phyloP scores from a whole-genome alignment of 2,888 invertebrate genomes.

The Macrosiphum euphorbiae region DNA sequence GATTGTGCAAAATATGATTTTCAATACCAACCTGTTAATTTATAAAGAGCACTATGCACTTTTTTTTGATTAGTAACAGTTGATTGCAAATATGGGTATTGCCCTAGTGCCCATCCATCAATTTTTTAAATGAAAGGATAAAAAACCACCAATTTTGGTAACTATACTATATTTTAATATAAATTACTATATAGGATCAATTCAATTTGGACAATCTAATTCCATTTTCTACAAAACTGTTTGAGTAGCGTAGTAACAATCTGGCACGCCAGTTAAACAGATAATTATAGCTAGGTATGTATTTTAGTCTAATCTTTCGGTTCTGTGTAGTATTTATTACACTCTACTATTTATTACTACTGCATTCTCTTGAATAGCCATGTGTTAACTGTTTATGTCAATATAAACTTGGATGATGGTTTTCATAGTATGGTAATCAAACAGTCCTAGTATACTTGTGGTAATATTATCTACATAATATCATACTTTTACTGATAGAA shows the following conservation, averaged over 20 bases:
- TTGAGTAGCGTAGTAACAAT: neutral
- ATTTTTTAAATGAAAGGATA: neutral
- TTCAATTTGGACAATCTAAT: neutral
- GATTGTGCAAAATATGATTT: neutral
- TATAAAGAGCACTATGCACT: neutral
- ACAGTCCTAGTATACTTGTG: neutral
- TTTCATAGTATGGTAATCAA: neutral
- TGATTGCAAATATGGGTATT: neutral
- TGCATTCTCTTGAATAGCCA: neutral
- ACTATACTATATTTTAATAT: neutral
- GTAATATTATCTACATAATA: neutral
- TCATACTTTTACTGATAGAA: neutral
- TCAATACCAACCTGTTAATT: neutral
- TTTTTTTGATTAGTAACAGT: neutral
- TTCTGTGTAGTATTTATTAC: neutral
- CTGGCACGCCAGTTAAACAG: neutral
- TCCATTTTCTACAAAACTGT: neutral
- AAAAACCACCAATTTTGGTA: neutral
- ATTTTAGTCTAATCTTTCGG: neutral
- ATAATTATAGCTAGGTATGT: neutral
- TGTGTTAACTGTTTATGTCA: conserved; percentile 5
- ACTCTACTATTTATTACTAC: too few relatives aligned
- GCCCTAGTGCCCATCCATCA: neutral
- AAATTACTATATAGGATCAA: too few relatives aligned
- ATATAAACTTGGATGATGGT: neutral